Conservation (phyloP, 2,888 invertebrate species). For the Rotaria sp. region DNA sequence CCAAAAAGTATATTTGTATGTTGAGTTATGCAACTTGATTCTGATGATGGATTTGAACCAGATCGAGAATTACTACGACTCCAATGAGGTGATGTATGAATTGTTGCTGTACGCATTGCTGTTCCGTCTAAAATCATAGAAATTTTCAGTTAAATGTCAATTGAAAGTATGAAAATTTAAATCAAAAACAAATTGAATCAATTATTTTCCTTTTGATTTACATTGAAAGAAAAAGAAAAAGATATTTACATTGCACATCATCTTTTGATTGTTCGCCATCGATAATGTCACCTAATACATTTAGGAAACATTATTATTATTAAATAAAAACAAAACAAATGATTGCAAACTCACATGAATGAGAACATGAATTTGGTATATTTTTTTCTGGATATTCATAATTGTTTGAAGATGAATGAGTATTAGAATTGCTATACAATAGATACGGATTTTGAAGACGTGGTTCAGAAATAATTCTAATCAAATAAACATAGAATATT, state of each 20-base stretch:
- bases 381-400: slow-evolving; percentile 1
- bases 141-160: too few relatives aligned
- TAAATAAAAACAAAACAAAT: not conserved
- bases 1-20: not conserved
- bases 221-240: not conserved
- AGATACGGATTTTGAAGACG: not conserved
- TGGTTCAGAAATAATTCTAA: not conserved
- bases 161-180: too few relatives aligned
- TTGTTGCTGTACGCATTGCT: not conserved
- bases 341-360: not conserved
- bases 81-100: slow-evolving; percentile 9
- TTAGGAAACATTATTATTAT: not conserved
- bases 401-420: not conserved
- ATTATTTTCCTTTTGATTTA: too few relatives aligned
- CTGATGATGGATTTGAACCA: slow-evolving; percentile 11
- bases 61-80: not conserved
- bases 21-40: slow-evolving; percentile 20
- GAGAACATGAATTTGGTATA: not conserved
- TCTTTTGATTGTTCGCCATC: not conserved
- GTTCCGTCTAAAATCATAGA: slow-evolving; percentile 6
- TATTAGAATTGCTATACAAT: not conserved
- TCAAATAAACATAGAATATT: not conserved
- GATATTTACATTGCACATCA: not conserved
- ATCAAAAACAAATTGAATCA: too few relatives aligned
- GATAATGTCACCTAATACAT: not conserved